A percentile compares a stretch with the other conserved stretches of the same genome.
phyloP scores from a whole-genome alignment of 2,797 vertebrate species.

The Benthosema pterotum region DNA sequence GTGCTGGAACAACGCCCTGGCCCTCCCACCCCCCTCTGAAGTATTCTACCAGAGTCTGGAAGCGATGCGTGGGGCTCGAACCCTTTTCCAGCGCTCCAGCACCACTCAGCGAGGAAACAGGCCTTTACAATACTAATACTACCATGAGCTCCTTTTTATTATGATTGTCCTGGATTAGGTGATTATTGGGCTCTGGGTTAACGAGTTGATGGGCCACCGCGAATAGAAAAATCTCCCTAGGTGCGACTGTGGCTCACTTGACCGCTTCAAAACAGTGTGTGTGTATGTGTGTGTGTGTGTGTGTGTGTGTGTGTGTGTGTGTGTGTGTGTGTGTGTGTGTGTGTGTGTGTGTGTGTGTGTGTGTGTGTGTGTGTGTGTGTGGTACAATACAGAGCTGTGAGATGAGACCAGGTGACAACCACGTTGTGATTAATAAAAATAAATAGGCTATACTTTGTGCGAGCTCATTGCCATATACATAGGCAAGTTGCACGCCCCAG shows the following conservation, averaged over 20 bases:
- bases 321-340: background rate
- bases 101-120: slow-evolving; percentile 49
- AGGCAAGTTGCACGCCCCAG: too few relatives aligned
- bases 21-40: slow-evolving; percentile 51
- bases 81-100: slow-evolving; percentile 52
- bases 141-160: slow-evolving; percentile 42
- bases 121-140: slow-evolving; percentile 43
- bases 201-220: slow-evolving; percentile 10
- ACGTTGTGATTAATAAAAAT: too few relatives aligned
- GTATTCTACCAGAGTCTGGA: slow-evolving; percentile 64
- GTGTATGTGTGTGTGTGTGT: background rate
- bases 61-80: slow-evolving; percentile 23
- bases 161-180: slow-evolving; percentile 22
- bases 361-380: background rate
- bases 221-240: background rate
- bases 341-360: background rate
- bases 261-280: slow-evolving; percentile 7
- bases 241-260: background rate
- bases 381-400: too few relatives aligned
- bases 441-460: too few relatives aligned
- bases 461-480: too few relatives aligned
- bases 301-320: background rate
- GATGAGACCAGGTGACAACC: too few relatives aligned
- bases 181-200: slow-evolving; percentile 3
- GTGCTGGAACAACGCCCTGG: slow-evolving; percentile 46